These are phyloP conservation scores for Leptonema lineaticorne DNA, from an alignment of 1,140 invertebrate species.

Conservation along the genomic window DNA sequence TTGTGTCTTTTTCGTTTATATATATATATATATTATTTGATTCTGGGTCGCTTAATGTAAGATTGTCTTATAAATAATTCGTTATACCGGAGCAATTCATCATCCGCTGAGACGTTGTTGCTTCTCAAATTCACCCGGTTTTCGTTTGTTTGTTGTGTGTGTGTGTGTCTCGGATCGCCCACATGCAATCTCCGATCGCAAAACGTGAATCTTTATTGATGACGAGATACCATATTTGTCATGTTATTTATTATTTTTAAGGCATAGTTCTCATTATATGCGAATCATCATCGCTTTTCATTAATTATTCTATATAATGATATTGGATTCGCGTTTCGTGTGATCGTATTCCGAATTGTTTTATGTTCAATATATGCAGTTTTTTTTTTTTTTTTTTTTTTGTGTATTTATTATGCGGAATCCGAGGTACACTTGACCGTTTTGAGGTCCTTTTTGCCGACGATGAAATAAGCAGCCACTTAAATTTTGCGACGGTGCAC, in stretches of 20 bases:
- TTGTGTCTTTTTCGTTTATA: not conserved
- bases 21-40: not conserved
- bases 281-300: not conserved
- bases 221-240: not conserved
- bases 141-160: too few relatives aligned
- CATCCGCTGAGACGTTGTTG: constrained; percentile 29
- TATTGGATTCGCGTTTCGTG: too few relatives aligned
- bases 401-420: not conserved
- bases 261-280: too few relatives aligned
- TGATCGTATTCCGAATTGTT: too few relatives aligned
- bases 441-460: constrained; percentile 16
- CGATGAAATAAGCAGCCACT: constrained; percentile 37
- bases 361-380: too few relatives aligned
- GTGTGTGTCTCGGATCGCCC: constrained; percentile 18
- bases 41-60: not conserved
- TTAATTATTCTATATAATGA: too few relatives aligned
- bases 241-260: not conserved
- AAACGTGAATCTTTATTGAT: too few relatives aligned
- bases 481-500: constrained; percentile 36
- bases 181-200: not conserved
- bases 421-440: constrained; percentile 13
- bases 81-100: constrained; percentile 24
- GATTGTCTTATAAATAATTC: constrained; percentile 30
- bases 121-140: constrained; percentile 34
- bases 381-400: not conserved